A percentile compares a stretch with the other conserved stretches of the same genome.
Evolutionary conservation across 2,888 invertebrate genomes (phyloP).

Genomic region (Tethea ocularis): DNA sequence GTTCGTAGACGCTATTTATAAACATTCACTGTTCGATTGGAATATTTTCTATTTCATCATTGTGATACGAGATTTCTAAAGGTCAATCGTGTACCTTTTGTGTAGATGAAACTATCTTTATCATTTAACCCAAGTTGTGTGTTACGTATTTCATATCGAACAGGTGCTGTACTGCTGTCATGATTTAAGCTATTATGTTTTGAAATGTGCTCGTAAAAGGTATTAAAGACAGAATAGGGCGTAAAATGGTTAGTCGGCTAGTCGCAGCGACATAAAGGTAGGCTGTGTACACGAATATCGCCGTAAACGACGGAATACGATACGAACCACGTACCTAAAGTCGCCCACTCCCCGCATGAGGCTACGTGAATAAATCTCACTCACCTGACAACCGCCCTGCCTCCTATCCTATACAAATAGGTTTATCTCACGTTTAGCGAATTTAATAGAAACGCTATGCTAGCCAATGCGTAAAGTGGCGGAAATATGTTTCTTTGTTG

Average conservation of each 20-base stretch:
- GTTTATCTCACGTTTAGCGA: conserved; percentile 14
- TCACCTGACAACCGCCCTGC: conserved; percentile 57
- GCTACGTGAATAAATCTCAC: conserved; percentile 71
- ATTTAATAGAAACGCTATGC: conserved; percentile 3
- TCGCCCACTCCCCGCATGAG: conserved; percentile 58
- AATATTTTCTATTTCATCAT: conserved; percentile 50
- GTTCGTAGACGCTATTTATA: conserved; percentile 63
- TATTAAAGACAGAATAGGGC: conserved; percentile 57
- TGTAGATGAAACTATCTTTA: conserved; percentile 15
- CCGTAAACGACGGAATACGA: conserved; percentile 44
- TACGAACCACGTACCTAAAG: conserved; percentile 58
- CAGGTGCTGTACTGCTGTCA: conserved; percentile 46
- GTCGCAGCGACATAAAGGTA: conserved; percentile 58
- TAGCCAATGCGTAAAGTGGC: background rate
- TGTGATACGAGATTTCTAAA: conserved; percentile 36
- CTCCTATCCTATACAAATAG: conserved; percentile 16
- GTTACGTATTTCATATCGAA: conserved; percentile 30
- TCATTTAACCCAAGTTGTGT: conserved; percentile 1
- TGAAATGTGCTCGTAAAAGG: conserved; percentile 53
- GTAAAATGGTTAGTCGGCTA: conserved; percentile 51
- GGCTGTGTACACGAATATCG: conserved; percentile 43
- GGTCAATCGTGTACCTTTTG: conserved; percentile 30
- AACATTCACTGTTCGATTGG: conserved; percentile 64
- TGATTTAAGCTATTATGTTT: conserved; percentile 43
- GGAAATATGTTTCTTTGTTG: conserved; percentile 2